Evolutionary conservation across 2,888 invertebrate species (phyloP).

Genomic region (Nomada hirtipes): DNA sequence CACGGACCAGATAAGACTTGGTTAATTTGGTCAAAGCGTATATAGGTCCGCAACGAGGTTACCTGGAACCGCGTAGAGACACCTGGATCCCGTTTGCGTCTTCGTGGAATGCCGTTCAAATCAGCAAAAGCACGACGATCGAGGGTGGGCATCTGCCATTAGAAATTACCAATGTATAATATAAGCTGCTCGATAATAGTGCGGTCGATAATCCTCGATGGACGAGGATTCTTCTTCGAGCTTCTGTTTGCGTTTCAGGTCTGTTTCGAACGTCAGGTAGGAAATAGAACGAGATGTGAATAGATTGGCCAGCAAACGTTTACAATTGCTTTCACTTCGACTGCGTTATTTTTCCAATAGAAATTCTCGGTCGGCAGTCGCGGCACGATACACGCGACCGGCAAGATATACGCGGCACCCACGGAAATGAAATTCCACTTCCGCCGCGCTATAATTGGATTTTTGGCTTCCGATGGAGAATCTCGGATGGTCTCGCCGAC

Average conservation of each 20-base stretch:
- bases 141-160: no score
- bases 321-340: constrained; percentile 6
- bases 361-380: neutral
- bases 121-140: neutral
- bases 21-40: constrained; percentile 45
- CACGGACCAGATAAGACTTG: constrained; percentile 53
- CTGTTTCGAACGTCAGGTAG: neutral
- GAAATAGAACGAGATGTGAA: neutral
- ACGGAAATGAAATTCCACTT: constrained; percentile 58
- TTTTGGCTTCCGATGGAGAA: constrained; percentile 46
- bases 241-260: neutral
- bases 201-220: no score
- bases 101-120: neutral
- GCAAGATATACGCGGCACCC: constrained; percentile 28
- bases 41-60: constrained; percentile 19
- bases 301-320: constrained; percentile 35
- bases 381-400: constrained; percentile 16
- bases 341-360: constrained; percentile 14
- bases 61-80: constrained; percentile 2
- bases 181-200: no score
- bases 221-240: no score
- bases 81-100: neutral
- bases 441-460: constrained; percentile 49
- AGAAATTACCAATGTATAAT: neutral
- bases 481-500: constrained; percentile 24